These are phyloP conservation scores for Doryteuthis pealeii DNA, from an alignment of 1,140 invertebrate genomes.

Conservation along the genomic window DNA sequence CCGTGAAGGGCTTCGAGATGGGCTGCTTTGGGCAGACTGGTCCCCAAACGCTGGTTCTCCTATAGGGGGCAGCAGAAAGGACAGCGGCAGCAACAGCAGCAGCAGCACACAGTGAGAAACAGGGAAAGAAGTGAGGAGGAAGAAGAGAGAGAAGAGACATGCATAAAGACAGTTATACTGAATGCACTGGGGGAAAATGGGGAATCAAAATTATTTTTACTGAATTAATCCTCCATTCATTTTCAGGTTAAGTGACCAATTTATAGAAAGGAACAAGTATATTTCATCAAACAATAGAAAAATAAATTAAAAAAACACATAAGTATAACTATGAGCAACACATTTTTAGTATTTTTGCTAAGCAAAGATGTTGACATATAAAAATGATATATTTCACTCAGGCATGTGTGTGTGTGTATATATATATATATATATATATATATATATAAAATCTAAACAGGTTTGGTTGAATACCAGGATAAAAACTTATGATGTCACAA, in stretches of 20 bases:
- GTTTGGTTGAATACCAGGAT: too few relatives aligned
- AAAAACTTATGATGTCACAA: too few relatives aligned
- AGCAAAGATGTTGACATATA: too few relatives aligned
- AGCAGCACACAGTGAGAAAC: slow-evolving; percentile 1
- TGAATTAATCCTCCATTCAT: too few relatives aligned
- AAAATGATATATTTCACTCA: too few relatives aligned
- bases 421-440: neutral
- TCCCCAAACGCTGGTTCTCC: neutral
- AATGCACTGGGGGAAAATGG: neutral
- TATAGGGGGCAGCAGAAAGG: neutral
- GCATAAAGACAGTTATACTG: neutral
- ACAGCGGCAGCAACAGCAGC: neutral
- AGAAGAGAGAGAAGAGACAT: slow-evolving; percentile 14
- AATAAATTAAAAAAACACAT: neutral
- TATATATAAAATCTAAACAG: too few relatives aligned
- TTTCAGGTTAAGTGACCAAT: neutral
- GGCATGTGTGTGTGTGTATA: too few relatives aligned
- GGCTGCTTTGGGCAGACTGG: neutral
- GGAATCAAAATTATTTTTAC: neutral
- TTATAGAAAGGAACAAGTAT: neutral
- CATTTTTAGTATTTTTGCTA: too few relatives aligned
- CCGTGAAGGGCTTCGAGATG: neutral
- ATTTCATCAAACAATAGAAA: neutral
- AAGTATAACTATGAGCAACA: too few relatives aligned
- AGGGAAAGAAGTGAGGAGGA: neutral